phyloP scores from a whole-genome alignment of 2,888 invertebrate species.

The Margaritifera margaritifera region DNA sequence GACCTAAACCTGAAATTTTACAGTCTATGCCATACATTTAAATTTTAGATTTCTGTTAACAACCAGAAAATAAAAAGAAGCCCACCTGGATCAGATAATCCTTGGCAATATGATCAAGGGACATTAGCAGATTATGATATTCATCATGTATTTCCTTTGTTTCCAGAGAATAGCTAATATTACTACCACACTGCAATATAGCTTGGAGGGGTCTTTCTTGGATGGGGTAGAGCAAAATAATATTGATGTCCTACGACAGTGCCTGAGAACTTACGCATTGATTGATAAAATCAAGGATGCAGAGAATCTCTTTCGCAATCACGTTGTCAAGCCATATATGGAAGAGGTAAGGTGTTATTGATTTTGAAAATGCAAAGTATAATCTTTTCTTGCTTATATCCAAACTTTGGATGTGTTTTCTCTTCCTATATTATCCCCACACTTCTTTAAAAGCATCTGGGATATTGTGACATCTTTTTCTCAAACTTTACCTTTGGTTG shows the following conservation, averaged over 20 bases:
- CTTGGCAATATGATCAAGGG: background rate
- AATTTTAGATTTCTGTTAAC: no score
- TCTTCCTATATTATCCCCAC: no score
- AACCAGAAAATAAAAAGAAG: no score
- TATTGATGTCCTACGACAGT: constrained; percentile 67
- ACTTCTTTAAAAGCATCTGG: no score
- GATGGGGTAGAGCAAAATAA: constrained; percentile 67
- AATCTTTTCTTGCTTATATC: background rate
- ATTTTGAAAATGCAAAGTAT: background rate
- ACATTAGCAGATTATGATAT: background rate
- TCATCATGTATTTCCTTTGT: constrained; percentile 5
- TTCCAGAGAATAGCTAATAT: constrained; percentile 70
- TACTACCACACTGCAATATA: constrained; percentile 69
- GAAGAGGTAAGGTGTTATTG: constrained; percentile 73
- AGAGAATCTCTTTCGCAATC: constrained; percentile 81
- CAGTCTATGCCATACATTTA: no score
- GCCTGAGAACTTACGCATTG: constrained; percentile 78
- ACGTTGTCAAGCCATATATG: constrained; percentile 81
- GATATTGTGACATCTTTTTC: no score
- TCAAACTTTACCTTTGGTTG: no score
- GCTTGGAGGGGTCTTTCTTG: constrained; percentile 71
- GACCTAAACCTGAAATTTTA: no score
- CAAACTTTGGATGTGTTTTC: no score
- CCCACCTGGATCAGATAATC: no score
- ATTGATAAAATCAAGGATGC: constrained; percentile 82